Base-by-base conservation (phyloP, 2,888 invertebrate genomes). In the Rhagonycha lutea region DNA sequence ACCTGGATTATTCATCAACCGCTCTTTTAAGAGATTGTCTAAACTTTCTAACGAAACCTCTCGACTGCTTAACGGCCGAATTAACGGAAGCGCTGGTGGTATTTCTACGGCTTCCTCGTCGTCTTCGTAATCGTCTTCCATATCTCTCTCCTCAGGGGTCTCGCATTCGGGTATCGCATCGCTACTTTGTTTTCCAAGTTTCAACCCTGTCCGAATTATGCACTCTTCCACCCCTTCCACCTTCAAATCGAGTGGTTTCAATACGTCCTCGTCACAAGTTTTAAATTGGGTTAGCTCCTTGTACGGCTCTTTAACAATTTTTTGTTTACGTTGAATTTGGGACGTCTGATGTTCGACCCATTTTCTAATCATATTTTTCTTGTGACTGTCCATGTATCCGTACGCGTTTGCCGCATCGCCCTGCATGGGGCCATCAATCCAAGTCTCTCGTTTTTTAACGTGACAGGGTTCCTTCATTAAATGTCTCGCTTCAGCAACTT, bases 371-470 rank as follows among this genome's bases (percentile, higher is more conserved):
- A 97, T 97, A 82, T 94, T 94, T 87, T 96, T 96, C 86, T 97
- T 97, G 83, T 96, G 96, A 82, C 92, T 95, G 84, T 97, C 97
- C 96, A 97, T 96, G 83, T 95, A 96, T 0, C 97, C 95, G 85
- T 97, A 96, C 0, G 94, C 92, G 72, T 90, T 83, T 88, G 85
- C 82, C 80, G 87, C 89, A 74, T 88, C 89, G 83, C 89, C 89
- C 82, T 95, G 94, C 91, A 95, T 94, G 1, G 98, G 98, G 0
- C 98, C 98, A 86, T 98, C 98, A 72, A 98, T 95, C 98, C 98
- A 98, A 3, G 96, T 96, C 88, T 98, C 98, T 65, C 94, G 90
- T 87, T 96, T 95, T 84, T 95, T 94, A 4, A 91, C 90, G 85
- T 94, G 91, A 83, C 90, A 92, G 1, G 94, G 91, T 87, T 95